Base-by-base conservation (phyloP, 2,113 vertebrate species). In the Brienomyrus longianalis region DNA sequence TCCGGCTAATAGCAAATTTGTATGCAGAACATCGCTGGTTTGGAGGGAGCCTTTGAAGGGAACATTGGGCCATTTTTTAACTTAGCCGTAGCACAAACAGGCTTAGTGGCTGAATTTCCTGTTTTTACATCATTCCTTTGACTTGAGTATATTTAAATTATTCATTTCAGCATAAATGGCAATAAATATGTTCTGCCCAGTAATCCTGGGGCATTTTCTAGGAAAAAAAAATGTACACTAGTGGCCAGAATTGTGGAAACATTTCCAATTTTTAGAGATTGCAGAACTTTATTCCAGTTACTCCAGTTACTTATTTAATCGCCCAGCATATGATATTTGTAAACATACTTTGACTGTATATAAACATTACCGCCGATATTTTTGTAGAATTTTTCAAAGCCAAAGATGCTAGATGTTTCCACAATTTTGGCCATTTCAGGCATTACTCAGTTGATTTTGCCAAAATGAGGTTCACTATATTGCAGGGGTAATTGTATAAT, bases 141-240 rank as follows among this genome's bases (percentile, higher is more conserved):
- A 87, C 85, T 87, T 87, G 85, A 87, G 85, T 56, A 87, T 54
- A 87, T 87, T 54, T 56, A 35, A 87, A 87, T 87, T 87, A 87
- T 87, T 87, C 85, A 87, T 87, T 31, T 54, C 50, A 51, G 51
- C n/a, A 56, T 87, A 52, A 27, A 56, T 51, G 47, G 48, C 84
- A 86, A 86, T 86, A 86, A 86, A 86, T 51, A 35, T 87, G 85
- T 17, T 52, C 31, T 54, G 50, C 48, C 85, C 51, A 31, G 6
- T 23, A 87, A 31, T 87, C 31, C 50, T 87, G 51, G n/a, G n/a
- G 50, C 31, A 31, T 52, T 54, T 56, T 54, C 31, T 87, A 5
- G 15, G 51, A 39, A 21, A 84, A 84, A 47, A 84, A 84, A 80
- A n/a, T 62, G 2, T 62, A n/a, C 74, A 77, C 9, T 15, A 35